Base-by-base conservation (phyloP, 2,113 vertebrate species). In the Pituophis catenifer region DNA sequence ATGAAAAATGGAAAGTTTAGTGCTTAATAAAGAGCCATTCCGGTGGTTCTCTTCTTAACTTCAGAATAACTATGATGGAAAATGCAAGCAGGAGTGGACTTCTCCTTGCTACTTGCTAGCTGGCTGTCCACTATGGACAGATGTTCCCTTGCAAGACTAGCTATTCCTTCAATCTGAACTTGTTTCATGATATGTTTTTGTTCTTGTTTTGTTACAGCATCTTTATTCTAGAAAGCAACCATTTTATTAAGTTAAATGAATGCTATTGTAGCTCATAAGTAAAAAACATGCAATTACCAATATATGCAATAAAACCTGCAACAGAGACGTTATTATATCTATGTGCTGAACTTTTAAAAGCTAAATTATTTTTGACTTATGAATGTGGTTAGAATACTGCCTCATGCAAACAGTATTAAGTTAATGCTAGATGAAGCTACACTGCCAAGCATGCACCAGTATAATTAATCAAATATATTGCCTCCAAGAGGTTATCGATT, bases 361-460 rank as follows among this genome's bases (percentile, higher is more conserved):
- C 95, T 95, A 97, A 97, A 95, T 97, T 94, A 96, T 92, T 94
- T 96, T 97, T 97, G 96, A 97, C 96, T 97, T 97, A 97, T 59
- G 95, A 97, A 96, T 94, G 91, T n/a, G 94, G 96, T 96, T 96
- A 97, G 95, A 96, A 97, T 70, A 94, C 94, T 95, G 95, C 96
- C 97, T 98, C 96, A 97, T 96, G 96, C 96, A 97, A 98, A 98
- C 97, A 97, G 97, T 97, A 98, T 98, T 97, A 98, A 96, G 95
- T 96, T 97, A 97, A 97, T 96, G 96, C 96, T 95, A 95, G 94
- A 97, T 96, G 95, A 96, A 96, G 95, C 93, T 93, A 93, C 94
- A 93, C 95, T 97, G 97, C 96, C 96, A 96, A 97, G 96, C 92
- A 93, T 95, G 93, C 90, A 54, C 94, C 96, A 97, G 97, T 95